phyloP scores from a whole-genome alignment of 1,140 invertebrate species.

The Scaptomyza pallida region DNA sequence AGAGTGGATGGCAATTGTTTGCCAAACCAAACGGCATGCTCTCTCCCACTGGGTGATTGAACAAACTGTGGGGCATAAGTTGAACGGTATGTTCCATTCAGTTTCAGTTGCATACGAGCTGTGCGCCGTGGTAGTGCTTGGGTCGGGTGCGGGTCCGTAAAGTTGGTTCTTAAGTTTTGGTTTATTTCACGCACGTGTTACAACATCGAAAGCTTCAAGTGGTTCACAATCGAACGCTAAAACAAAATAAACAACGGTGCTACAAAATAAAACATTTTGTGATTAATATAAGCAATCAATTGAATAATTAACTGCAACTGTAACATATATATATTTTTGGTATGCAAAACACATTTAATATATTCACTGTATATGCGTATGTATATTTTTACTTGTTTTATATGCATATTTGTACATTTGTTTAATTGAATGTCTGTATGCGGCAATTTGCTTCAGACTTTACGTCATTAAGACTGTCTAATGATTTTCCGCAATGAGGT shows the following conservation, averaged over 20 bases:
- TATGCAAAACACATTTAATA: not conserved
- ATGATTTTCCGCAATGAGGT: conserved; percentile 3
- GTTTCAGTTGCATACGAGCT: conserved; percentile 42
- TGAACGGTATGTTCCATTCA: conserved; percentile 32
- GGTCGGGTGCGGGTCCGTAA: conserved; percentile 22
- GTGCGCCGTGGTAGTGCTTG: conserved; percentile 22
- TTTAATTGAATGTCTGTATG: conserved; percentile 2
- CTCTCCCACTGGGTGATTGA: conserved; percentile 4
- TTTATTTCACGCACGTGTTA: conserved; percentile 36
- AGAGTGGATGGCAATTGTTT: conserved; percentile 1
- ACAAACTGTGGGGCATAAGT: conserved; percentile 1
- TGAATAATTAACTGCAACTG: not conserved
- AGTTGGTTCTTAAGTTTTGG: not conserved
- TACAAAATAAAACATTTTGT: not conserved
- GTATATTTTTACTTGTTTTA: conserved; percentile 1
- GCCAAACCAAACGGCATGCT: conserved; percentile 3
- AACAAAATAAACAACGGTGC: not conserved
- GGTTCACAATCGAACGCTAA: conserved; percentile 12
- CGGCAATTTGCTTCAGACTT: not conserved
- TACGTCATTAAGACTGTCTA: conserved; percentile 22
- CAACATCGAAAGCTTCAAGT: conserved; percentile 48
- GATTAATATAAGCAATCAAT: conserved; percentile 16
- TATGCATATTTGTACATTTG: not conserved
- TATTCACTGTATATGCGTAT: not conserved
- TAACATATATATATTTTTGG: conserved; percentile 9